Evolutionary conservation across 37 sponge, comb jelly and placozoan species (phyloP).

Genomic region (Spongilla lacustris): DNA sequence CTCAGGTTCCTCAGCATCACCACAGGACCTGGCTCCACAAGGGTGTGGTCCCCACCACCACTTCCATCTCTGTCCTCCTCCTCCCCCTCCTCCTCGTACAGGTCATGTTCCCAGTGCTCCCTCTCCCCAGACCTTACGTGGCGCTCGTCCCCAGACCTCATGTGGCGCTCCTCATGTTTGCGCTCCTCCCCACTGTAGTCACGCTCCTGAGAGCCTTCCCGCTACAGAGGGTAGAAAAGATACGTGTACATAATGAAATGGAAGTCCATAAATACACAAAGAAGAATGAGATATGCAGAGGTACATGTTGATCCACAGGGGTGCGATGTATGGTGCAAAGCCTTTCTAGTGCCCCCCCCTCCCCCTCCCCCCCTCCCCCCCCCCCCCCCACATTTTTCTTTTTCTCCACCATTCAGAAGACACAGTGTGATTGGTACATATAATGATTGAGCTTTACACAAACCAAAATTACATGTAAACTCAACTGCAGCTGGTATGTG

Average conservation of each 20-base stretch:
- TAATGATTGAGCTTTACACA: no score
- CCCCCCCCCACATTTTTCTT: no score
- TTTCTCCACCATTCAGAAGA: no score
- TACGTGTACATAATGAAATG: not conserved
- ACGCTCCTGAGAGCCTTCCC: not conserved
- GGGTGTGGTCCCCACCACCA: not conserved
- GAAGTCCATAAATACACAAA: no score
- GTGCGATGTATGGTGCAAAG: no score
- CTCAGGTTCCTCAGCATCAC: slow-evolving; percentile 73
- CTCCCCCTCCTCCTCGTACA: not conserved
- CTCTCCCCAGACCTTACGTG: not conserved
- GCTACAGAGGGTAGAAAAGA: not conserved
- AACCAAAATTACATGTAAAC: no score
- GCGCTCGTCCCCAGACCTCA: not conserved
- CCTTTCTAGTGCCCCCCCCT: no score
- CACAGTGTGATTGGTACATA: no score
- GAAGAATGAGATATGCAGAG: no score
- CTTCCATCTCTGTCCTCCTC: not conserved
- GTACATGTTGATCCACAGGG: no score
- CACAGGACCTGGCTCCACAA: slow-evolving; percentile 39
- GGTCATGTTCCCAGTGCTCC: not conserved
- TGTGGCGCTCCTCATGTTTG: not conserved
- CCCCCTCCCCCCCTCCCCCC: no score
- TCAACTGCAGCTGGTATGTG: no score
- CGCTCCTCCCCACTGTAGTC: not conserved